Evolutionary conservation across 2,797 vertebrate species (phyloP).

Genomic region (Ceyx erithaca): DNA sequence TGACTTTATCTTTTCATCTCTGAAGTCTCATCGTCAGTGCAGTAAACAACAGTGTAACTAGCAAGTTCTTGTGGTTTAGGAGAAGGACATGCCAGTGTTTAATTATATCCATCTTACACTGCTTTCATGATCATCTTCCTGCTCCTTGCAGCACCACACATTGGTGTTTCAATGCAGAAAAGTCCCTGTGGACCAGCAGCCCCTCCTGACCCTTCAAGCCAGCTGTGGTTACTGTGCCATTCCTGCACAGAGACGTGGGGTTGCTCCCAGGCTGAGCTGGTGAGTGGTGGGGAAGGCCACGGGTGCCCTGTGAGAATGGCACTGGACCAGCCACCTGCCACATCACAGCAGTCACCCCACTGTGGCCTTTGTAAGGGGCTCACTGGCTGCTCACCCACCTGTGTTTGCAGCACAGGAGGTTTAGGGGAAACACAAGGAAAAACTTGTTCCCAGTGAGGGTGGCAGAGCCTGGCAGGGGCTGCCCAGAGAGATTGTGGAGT

Average conservation of each 20-base stretch:
- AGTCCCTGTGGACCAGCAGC: neutral
- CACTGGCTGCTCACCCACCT: neutral
- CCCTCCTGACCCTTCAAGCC: neutral
- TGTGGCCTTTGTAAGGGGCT: rapidly evolving
- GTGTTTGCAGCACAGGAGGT: too few species aligned
- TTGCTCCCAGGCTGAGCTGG: neutral
- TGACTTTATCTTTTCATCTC: neutral
- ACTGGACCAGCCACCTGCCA: too few species aligned
- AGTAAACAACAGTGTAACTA: neutral
- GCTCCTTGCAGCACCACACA: neutral
- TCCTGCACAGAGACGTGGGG: rapidly evolving
- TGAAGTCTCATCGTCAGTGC: neutral
- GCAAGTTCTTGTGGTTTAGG: neutral
- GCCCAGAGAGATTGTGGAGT: too few species aligned
- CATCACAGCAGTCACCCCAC: rapidly evolving
- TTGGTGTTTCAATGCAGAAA: neutral
- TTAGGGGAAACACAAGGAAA: too few species aligned
- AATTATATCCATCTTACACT: neutral
- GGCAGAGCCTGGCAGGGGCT: too few species aligned
- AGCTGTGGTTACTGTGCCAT: rapidly evolving
- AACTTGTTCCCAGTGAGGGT: too few species aligned
- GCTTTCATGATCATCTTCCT: neutral
- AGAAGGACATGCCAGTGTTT: neutral
- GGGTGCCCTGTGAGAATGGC: rapidly evolving
- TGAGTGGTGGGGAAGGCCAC: rapidly evolving